A percentile compares a stretch with the other conserved stretches of the same genome.
Evolutionary conservation across 2,888 invertebrate genomes (phyloP).

Genomic region (Dastarcus helophoroides): DNA sequence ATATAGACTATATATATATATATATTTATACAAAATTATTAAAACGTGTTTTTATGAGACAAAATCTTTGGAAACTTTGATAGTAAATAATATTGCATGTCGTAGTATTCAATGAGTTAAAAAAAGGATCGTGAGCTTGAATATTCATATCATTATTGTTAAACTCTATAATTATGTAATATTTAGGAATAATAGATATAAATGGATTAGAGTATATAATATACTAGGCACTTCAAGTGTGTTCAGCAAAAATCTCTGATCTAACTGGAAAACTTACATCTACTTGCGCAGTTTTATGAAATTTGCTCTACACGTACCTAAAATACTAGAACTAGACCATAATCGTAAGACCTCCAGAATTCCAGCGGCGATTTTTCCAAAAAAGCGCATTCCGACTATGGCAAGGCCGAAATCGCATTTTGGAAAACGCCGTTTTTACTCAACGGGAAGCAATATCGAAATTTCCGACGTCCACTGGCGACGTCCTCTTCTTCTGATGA

Average conservation of each 20-base stretch:
- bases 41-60: conserved; percentile 24
- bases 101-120: conserved; percentile 6
- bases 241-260: conserved; percentile 15
- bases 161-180: conserved; percentile 13
- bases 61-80: conserved; percentile 22
- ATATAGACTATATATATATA: too few species aligned
- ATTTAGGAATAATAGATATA: conserved; percentile 11
- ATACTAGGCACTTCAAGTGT: conserved; percentile 21
- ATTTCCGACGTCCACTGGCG: conserved; percentile 20
- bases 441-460: conserved; percentile 13
- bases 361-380: conserved; percentile 1
- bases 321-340: conserved; percentile 17
- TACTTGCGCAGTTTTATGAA: conserved; percentile 13
- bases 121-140: conserved; percentile 30
- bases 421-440: not conserved
- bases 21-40: too few species aligned
- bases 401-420: not conserved
- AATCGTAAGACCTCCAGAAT: not conserved
- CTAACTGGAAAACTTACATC: conserved; percentile 9
- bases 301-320: conserved; percentile 32
- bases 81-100: too few species aligned
- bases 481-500: conserved; percentile 8
- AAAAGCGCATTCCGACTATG: conserved; percentile 1
- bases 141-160: conserved; percentile 27
- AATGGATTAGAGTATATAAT: conserved; percentile 10